A percentile compares a stretch with the other conserved stretches of the same genome.
Conservation (phyloP, 1,140 invertebrate genomes). For the Drosophila fuyamai region DNA sequence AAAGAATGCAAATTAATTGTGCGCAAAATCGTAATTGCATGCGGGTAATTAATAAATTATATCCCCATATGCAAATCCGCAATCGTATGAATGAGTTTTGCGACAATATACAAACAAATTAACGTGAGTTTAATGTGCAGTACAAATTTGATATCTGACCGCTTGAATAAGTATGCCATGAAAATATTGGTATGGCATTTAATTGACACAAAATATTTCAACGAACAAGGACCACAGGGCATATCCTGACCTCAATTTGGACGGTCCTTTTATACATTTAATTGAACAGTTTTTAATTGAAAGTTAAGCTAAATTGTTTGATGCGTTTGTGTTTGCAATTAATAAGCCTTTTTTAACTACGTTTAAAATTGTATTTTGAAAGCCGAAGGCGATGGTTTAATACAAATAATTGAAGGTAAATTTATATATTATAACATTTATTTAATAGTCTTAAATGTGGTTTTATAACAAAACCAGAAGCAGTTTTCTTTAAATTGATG, state of each 20-base stretch:
- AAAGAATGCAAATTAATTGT: slow-evolving; percentile 53
- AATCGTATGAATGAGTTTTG: slow-evolving; percentile 17
- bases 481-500: no score
- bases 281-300: slow-evolving; percentile 23
- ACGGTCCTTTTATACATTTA: not conserved
- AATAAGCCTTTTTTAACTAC: not conserved
- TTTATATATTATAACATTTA: no score
- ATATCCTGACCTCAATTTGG: not conserved
- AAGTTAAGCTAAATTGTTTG: slow-evolving; percentile 8
- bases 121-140: slow-evolving; percentile 60
- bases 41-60: slow-evolving; percentile 73
- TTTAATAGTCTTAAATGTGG: no score
- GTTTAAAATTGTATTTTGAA: not conserved
- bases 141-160: slow-evolving; percentile 33
- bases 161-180: slow-evolving; percentile 13
- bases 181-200: slow-evolving; percentile 38
- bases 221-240: not conserved
- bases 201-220: slow-evolving; percentile 37
- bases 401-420: no score
- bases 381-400: no score
- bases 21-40: slow-evolving; percentile 62
- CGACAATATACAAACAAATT: slow-evolving; percentile 62
- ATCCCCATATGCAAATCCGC: slow-evolving; percentile 51
- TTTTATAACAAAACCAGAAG: no score
- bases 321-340: not conserved